Evolutionary conservation across 2,888 invertebrate genomes (phyloP), one percentile per base, ranked within the genome.

Genomic region (Drosophila pseudotakahashii): DNA sequence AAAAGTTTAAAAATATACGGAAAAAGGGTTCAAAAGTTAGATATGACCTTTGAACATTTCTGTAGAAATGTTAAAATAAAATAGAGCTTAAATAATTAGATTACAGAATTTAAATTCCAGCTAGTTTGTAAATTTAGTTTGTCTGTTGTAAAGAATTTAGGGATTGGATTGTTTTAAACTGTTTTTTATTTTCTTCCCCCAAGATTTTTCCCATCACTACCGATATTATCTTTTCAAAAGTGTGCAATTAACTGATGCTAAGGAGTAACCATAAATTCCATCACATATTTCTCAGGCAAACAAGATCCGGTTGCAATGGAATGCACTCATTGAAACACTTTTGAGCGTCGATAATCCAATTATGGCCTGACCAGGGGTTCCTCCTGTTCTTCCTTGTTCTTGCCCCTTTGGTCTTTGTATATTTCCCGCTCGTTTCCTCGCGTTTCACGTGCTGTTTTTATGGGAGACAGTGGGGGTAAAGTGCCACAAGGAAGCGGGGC

Each of bases 301-400:
- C 50, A 67, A 72, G 77, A 82, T 68, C 71, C 59, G 63, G 59
- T 74, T 73, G 73, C 69, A 78, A 72, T 78, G 78, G 64, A 58
- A 64, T 83, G 83, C 81, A 75, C 81, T 81, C 84, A 76, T 76
- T 77, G 78, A 71, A 76, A 76, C 84, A 76, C 72, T 81, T 76
- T 84, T 64, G 75, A 70, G 75, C 58, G 70, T 77, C 85, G 85
- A 84, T 82, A 82, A 82, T 82, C 85, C 88, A 82, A 82, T 87
- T 82, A 82, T 81, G 84, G 75, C 63, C 53, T 59, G 78, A 42
- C 67, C 63, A 70, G 75, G 73, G 77, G 67, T 67, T 63, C 66
- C 16, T 48, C 9, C 19, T 36, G 62, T 68, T 58, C 63, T 11
- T 48, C 23, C 63, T 63, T 36, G 11, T 11, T 34, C 34, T 41